These are phyloP conservation scores for Drosophila ironensis DNA, from an alignment of 1,140 invertebrate species.

Conservation along the genomic window DNA sequence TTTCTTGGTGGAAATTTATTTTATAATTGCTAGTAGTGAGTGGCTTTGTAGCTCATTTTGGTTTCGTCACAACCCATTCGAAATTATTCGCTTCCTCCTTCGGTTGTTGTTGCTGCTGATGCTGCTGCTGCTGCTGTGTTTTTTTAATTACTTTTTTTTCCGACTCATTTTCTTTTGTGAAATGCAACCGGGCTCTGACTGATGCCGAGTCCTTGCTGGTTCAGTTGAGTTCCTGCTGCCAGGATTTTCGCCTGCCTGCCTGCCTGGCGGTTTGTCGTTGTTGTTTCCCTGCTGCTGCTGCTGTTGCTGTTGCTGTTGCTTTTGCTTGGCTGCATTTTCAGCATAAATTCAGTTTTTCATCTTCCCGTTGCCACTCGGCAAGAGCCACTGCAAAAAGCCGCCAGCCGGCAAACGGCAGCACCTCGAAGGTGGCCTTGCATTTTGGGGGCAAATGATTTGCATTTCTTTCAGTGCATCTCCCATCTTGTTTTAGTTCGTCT, in stretches of 20 bases:
- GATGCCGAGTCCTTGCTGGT: constrained; percentile 58
- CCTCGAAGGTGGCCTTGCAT: no score
- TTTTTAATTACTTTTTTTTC: constrained; percentile 71
- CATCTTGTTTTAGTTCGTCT: constrained; percentile 34
- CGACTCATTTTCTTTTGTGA: constrained; percentile 75
- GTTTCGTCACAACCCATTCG: constrained; percentile 6
- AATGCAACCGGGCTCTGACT: constrained; percentile 40
- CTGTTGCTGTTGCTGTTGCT: constrained; percentile 46
- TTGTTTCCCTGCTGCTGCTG: constrained; percentile 26
- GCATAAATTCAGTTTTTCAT: constrained; percentile 80
- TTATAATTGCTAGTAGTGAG: not conserved
- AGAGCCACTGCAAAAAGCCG: not conserved
- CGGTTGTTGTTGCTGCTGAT: not conserved
- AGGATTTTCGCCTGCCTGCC: no score
- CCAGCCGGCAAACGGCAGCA: no score
- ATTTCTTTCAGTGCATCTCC: constrained; percentile 17
- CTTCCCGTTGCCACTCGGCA: constrained; percentile 25
- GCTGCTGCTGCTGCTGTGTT: constrained; percentile 9
- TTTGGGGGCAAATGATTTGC: not conserved
- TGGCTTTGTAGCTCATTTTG: constrained; percentile 6
- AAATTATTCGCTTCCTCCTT: not conserved
- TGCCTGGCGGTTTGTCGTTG: constrained; percentile 38
- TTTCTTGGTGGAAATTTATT: not conserved
- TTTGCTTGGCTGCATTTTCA: constrained; percentile 76
- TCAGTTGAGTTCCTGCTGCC: constrained; percentile 30